Evolutionary conservation across 2,113 vertebrate genomes (phyloP), one percentile per base, ranked within the genome.

Genomic region (Suricata suricatta): DNA sequence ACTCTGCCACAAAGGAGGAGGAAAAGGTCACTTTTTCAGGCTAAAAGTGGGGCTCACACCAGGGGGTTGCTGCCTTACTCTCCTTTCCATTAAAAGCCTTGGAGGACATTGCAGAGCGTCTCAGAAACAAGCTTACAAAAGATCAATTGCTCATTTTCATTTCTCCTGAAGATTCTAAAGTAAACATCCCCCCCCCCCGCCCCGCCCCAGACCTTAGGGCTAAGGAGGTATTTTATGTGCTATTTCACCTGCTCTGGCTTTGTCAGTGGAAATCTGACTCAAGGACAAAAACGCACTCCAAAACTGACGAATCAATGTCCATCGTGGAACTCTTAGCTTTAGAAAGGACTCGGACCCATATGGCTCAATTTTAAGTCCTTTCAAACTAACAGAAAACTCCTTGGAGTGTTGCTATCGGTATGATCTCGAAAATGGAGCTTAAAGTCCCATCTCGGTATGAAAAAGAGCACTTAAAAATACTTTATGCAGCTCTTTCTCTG

Each of bases 1-100:
- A 94, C 96, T 98, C 96, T 93, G 57, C 81, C 85, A 97, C 97
- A 97, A 97, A 98, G 92, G 97, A 95, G 95, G 89, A 94, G 64
- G 88, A 95, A 97, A 98, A 93, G 96, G 97, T 98, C 92, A 86
- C 92, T 98, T 97, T 95, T 97, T 87, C 97, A 94, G 98, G 84
- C 90, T 98, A 27, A 97, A 92, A 90, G 92, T 77, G 29, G 91
- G 92, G 89, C 38, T 97, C 25, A 0, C 90, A 71, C 71, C 52
- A 31, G 97, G 90, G 93, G 92, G 94, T 25, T 80, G 0, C 79
- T 66, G 72, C 50, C 82, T 96, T 72, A 38, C 85, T 96, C 83
- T 47, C 41, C 44, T 96, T 96, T 92, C 97, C 97, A 90, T 95
- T 93, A 96, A 97, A 89, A 79, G 89, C 50, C 3, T 29, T 85